A percentile compares a stretch with the other conserved stretches of the same genome.
These are phyloP conservation scores for Piliocolobus tephrosceles DNA, from an alignment of 2,113 vertebrate genomes.

Conservation along the genomic window DNA sequence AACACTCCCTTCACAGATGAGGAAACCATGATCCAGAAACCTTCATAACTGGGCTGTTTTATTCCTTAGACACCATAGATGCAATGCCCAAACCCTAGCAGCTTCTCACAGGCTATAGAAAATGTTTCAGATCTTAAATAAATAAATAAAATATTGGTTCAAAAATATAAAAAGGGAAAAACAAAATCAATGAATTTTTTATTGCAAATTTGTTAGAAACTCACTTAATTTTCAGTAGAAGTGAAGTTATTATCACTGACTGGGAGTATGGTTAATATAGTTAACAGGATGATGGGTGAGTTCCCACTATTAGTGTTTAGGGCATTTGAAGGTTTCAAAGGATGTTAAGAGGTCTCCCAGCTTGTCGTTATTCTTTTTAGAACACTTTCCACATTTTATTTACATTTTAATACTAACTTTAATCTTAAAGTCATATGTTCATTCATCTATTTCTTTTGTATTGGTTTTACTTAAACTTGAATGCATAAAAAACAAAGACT, in stretches of 20 bases:
- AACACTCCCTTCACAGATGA: neutral
- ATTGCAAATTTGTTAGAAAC: neutral
- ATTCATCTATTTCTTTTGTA: neutral
- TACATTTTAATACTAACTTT: constrained; percentile 20
- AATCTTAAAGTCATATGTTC: neutral
- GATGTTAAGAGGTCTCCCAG: neutral
- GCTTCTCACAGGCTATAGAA: neutral
- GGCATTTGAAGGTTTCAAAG: neutral
- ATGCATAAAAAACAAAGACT: neutral
- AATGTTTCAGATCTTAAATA: neutral
- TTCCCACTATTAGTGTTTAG: no score
- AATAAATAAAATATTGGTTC: neutral
- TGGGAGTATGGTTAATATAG: neutral
- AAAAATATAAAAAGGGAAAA: neutral
- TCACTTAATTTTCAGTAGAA: neutral
- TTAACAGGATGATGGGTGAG: neutral
- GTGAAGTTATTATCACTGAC: neutral
- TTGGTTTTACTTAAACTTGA: neutral
- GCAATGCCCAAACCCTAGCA: neutral
- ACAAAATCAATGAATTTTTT: neutral
- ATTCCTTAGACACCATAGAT: neutral
- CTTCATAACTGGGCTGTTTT: neutral
- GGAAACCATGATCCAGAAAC: neutral
- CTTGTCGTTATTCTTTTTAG: neutral
- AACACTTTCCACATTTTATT: neutral